Evolutionary conservation across 2,113 vertebrate genomes (phyloP), one percentile per base, ranked within the genome.

Genomic region (Ophiodon elongatus): DNA sequence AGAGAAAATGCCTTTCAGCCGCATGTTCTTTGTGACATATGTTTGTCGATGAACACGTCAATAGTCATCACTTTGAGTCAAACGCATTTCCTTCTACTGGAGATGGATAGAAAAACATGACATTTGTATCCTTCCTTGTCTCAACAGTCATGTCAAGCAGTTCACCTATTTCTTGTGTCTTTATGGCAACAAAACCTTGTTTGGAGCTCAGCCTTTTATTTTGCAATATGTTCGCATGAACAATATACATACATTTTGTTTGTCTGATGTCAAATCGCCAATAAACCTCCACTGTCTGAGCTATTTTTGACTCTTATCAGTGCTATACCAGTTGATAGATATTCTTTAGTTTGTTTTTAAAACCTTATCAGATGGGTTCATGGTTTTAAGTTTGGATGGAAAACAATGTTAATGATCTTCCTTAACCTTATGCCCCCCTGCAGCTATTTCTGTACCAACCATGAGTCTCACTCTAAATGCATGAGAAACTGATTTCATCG

Each of bases 301-400:
- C 47, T 64, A 15, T 39, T 67, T 64, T 76, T 47, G 47, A 33
- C 66, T 81, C 54, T 66, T 76, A 79, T 76, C 33, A 73, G 2
- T 43, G 31, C 45, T 21, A 21, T 1, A 31, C 63, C 19, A n/a
- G 47, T 23, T 66, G 57, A 70, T 73, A 65, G 21, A 74, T 68
- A 33, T 17, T 27, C 70, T 15, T n/a, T 25, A 7, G 29, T 71
- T 65, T 80, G 21, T 67, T 70, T 77, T 7, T 8, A n/a, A 23
- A 56, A 6, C 13, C 17, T 75, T 63, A 78, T 88, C 80, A 47
- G 68, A 78, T 29, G 15, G n/a, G 2, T 64, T 60, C 73, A 27
- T 72, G 2, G 27, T 35, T 25, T 63, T 11, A n/a, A 27, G 15
- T 2, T 7, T 21, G 2, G 23, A 35, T 14, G 17, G 3, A 41